Percentiles rank a stretch among this genome's conserved stretches.
Conservation (phyloP, 2,113 vertebrate species). For the Ameiurus melas region DNA sequence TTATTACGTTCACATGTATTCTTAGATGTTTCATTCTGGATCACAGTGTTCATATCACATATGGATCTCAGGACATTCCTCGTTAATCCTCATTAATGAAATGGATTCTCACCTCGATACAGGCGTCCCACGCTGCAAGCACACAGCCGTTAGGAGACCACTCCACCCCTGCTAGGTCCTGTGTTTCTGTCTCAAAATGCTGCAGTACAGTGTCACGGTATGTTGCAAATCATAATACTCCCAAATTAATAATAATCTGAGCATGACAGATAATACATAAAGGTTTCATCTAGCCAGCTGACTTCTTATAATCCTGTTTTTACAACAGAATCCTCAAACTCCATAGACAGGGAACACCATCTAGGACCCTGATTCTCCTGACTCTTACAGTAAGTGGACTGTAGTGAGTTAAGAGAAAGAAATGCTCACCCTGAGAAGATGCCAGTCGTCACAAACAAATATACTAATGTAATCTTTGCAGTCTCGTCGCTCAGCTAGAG, state of each 20-base stretch:
- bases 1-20: no score
- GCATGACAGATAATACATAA: neutral
- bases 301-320: neutral
- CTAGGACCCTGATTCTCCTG: neutral
- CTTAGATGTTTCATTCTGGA: neutral
- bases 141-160: conserved; percentile 97
- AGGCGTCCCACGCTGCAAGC: conserved; percentile 89
- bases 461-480: conserved; percentile 93
- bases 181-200: conserved; percentile 95
- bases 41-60: neutral
- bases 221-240: neutral
- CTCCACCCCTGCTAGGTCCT: conserved; percentile 88
- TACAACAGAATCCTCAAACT: neutral
- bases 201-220: conserved; percentile 54
- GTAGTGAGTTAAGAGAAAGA: neutral
- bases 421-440: conserved; percentile 87
- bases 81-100: neutral
- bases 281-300: neutral
- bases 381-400: neutral
- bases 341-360: neutral
- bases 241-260: neutral
- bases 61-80: neutral
- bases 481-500: conserved; percentile 90
- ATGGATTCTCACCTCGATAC: conserved; percentile 82
- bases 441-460: conserved; percentile 95